Conservation (phyloP, 2,113 vertebrate species). For the Aptenodytes forsteri region DNA sequence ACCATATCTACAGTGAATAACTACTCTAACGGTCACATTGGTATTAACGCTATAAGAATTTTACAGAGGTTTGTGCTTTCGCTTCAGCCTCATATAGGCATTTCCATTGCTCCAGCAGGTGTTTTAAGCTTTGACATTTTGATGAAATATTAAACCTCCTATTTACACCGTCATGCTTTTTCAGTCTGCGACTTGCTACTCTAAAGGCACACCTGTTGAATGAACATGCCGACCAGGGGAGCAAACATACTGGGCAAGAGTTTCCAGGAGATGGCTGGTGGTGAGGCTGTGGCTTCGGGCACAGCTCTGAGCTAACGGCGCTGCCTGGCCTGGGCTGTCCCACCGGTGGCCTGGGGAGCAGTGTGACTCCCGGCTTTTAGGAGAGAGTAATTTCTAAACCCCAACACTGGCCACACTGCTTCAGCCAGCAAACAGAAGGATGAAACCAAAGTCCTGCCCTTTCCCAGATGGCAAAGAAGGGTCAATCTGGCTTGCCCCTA, state of each 20-base stretch:
- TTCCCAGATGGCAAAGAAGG: not conserved
- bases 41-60: slow-evolving; percentile 3
- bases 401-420: not conserved
- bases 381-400: not conserved
- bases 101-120: not conserved
- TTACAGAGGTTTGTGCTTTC: not conserved
- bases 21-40: not conserved
- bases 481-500: not conserved
- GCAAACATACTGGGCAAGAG: not conserved
- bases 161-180: not conserved
- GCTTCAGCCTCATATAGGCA: not conserved
- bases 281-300: not conserved
- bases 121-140: not conserved
- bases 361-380: not conserved
- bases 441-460: not conserved
- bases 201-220: not conserved
- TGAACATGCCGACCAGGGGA: not conserved
- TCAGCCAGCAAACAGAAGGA: not conserved
- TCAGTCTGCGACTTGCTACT: not conserved
- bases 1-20: slow-evolving; percentile 39
- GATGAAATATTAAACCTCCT: slow-evolving; percentile 41
- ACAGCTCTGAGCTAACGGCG: not conserved
- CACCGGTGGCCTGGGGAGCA: not conserved
- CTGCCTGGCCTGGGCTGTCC: not conserved
- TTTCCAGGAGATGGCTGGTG: slow-evolving; percentile 32